Evolutionary conservation across 2,113 vertebrate species (phyloP), one percentile per base, ranked within the genome.

Genomic region (Lonchura striata): DNA sequence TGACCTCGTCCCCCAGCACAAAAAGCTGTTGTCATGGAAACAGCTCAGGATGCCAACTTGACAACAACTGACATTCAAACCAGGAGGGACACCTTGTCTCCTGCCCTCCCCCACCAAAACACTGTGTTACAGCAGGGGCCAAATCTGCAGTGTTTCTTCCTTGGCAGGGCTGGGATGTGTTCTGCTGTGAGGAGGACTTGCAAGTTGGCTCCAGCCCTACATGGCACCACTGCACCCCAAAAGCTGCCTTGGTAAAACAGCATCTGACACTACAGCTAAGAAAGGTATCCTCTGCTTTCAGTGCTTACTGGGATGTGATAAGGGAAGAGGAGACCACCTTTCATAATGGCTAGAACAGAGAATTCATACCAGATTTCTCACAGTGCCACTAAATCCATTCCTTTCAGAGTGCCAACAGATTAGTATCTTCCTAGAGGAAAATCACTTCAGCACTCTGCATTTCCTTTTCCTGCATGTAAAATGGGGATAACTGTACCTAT

Each of bases 51-150:
- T 96, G 97, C 97, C 96, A 97, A 95, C 92, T 82, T 96, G 95
- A 97, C 97, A 97, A 96, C 94, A 97, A 98, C 97, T 97, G 97
- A 98, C 97, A 97, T 98, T 98, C 97, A 98, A 98, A 97, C 95
- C 96, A 91, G 93, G 92, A 97, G 96, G 97, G 96, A 97, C 96
- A 84, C 79, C 95, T 96, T 91, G 86, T 86, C 60, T 90, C 72
- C 69, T 54, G 79, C 94, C 77, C 60, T 85, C 84, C 37, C 54
- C 46, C 88, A 60, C 23, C 59, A 64, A 77, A 93, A 10, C 54
- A 27, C 15, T 4, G 2, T 28, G 19, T 54, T 85, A 65, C 46
- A 88, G 65, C 28, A 22, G 30, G 64, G 95, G 86, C 75, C 94
- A 97, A 91, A 95, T 88, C 65, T 88, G 69, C 65, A 39, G 17